Evolutionary conservation across 1,140 invertebrate species (phyloP).

Genomic region (Drosophila setifemur): DNA sequence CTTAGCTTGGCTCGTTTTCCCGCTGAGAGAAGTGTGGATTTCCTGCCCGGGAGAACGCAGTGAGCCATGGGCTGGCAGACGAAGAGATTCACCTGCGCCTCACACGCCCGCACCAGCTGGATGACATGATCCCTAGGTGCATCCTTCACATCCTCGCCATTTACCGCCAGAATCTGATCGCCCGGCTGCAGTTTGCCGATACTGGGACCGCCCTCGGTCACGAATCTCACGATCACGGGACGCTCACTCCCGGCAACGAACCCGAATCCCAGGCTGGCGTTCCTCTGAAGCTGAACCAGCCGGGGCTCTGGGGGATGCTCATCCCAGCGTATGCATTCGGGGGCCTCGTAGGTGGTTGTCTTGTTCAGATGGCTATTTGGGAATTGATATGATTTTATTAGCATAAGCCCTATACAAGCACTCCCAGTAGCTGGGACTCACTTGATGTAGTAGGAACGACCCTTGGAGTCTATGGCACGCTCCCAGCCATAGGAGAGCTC

Average conservation of each 20-base stretch:
- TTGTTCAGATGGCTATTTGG: constrained; percentile 91
- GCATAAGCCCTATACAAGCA: not conserved
- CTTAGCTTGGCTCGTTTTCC: constrained; percentile 92
- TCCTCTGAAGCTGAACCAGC: constrained; percentile 88
- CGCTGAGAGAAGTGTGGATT: constrained; percentile 92
- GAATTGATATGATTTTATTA: not conserved
- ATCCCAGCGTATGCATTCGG: constrained; percentile 84
- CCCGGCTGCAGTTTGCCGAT: constrained; percentile 93
- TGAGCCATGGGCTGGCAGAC: constrained; percentile 91
- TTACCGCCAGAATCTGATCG: constrained; percentile 94
- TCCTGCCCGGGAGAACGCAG: constrained; percentile 86
- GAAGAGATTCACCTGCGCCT: constrained; percentile 88
- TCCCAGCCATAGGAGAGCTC: constrained; percentile 95
- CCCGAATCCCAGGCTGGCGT: constrained; percentile 92
- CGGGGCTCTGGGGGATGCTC: constrained; percentile 89
- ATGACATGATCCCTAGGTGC: constrained; percentile 95
- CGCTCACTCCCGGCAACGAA: constrained; percentile 96
- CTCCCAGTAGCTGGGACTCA: constrained; percentile 84
- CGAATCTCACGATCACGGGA: constrained; percentile 94
- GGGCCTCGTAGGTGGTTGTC: constrained; percentile 93
- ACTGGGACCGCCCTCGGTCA: constrained; percentile 93
- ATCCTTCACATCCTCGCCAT: constrained; percentile 93
- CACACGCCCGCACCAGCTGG: constrained; percentile 91
- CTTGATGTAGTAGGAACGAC: constrained; percentile 95
- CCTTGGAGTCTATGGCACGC: constrained; percentile 88